Evolutionary conservation across 2,888 invertebrate genomes (phyloP), one percentile per base, ranked within the genome.

Genomic region (Dexiosoma caninum): DNA sequence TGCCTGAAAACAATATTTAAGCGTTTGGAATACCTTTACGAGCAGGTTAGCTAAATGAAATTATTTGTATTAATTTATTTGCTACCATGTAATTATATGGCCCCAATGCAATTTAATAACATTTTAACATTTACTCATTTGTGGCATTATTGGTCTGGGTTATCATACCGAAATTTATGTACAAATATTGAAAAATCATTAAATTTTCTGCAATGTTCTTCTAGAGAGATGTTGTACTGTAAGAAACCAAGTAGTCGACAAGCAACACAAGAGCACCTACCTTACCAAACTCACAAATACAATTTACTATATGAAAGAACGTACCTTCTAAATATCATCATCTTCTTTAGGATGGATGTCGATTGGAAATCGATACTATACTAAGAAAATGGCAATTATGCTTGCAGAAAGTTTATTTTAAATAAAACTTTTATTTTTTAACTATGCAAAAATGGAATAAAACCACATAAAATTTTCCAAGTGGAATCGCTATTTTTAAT

Each of bases 221-320:
- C 30, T 12, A 51, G 6, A 51, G 6, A 27, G 53, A 60, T 62
- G 49, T 42, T 44, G 37, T 55, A 75, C 59, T n/a, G n/a, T n/a
- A 59, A 44, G 30, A 70, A 23, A 42, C 49, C 37, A 49, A 5
- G 64, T 70, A 77, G 53, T 64, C 55, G 70, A 57, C 70, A 57
- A 40, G 37, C 14, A 10, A 23, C 19, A 44, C 10, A 53, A n/a
- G n/a, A n/a, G n/a, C n/a, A n/a, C n/a, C n/a, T n/a, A n/a, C n/a
- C n/a, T n/a, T n/a, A n/a, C n/a, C 9, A 44, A 16, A 4, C 3
- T 37, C 27, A 66, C 8, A 19, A 10, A 9, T 60, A 60, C 32
- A 77, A 44, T n/a, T n/a, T n/a, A n/a, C n/a, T n/a, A n/a, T n/a
- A n/a, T n/a, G n/a, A n/a, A n/a, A n/a, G n/a, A n/a, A 57, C 2